Evolutionary conservation across 2,888 invertebrate genomes (phyloP).

Genomic region (Coelinius sp.): DNA sequence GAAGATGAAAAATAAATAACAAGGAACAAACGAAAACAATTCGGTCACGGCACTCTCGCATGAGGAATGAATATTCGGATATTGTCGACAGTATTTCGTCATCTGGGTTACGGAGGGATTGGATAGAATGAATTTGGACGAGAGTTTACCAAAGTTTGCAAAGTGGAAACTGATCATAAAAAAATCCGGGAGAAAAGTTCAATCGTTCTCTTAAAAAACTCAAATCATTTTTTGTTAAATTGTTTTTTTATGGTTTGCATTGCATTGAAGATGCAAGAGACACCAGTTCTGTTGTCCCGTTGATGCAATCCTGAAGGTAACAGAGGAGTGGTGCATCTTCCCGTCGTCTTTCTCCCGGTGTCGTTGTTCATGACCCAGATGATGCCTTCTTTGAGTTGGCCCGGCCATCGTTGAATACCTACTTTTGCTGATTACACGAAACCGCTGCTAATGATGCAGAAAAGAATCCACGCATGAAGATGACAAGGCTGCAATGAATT

Average conservation of each 20-base stretch:
- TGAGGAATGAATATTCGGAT: not conserved
- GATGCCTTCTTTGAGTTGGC: slow-evolving; percentile 27
- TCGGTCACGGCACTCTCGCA: slow-evolving; percentile 43
- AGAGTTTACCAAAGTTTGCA: too few species aligned
- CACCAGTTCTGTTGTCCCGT: not conserved
- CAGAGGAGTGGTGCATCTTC: slow-evolving; percentile 12
- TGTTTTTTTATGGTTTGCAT: not conserved
- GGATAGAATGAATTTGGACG: not conserved
- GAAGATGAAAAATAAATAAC: not conserved
- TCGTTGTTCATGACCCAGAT: slow-evolving; percentile 34
- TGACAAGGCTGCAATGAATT: slow-evolving; percentile 46
- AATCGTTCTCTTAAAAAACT: too few species aligned
- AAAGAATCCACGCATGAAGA: slow-evolving; percentile 36
- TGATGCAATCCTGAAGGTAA: slow-evolving; percentile 23
- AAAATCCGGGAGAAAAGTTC: too few species aligned
- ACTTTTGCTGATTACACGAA: slow-evolving; percentile 31
- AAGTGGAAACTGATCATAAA: too few species aligned
- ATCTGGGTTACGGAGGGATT: slow-evolving; percentile 4
- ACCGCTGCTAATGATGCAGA: slow-evolving; percentile 31
- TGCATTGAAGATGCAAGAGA: not conserved
- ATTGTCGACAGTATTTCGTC: slow-evolving; percentile 24
- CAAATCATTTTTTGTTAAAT: not conserved
- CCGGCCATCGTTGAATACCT: slow-evolving; percentile 10
- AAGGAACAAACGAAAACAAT: slow-evolving; percentile 41
- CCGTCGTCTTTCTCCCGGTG: slow-evolving; percentile 1